These are phyloP conservation scores for Donacobius atricapilla DNA, from an alignment of 2,113 vertebrate genomes.

Conservation along the genomic window DNA sequence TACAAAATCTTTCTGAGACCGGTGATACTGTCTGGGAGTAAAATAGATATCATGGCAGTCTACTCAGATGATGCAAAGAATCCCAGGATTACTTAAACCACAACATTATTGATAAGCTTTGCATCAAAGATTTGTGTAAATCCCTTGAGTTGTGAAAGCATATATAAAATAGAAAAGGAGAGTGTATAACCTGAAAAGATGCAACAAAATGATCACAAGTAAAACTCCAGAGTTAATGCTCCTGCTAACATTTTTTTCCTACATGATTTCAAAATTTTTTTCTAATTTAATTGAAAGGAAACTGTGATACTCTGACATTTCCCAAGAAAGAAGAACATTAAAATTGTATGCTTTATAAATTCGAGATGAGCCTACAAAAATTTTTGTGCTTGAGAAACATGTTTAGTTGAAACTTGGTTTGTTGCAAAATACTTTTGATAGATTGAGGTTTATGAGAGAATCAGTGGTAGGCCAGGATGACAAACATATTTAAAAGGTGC, in stretches of 20 bases:
- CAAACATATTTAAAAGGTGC: not conserved
- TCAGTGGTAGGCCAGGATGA: not conserved
- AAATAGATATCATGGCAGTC: not conserved
- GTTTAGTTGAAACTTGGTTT: not conserved
- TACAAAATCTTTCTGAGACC: fast-evolving
- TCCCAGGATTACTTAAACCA: not conserved
- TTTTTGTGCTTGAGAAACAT: not conserved
- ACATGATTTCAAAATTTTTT: not conserved
- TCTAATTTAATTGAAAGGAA: not conserved
- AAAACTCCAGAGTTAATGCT: not conserved
- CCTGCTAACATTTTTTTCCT: not conserved
- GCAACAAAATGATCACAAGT: not conserved
- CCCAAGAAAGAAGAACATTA: not conserved
- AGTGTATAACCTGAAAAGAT: not conserved
- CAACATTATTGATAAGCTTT: not conserved
- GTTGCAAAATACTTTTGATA: not conserved
- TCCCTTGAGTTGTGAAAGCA: not conserved
- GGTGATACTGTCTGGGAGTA: not conserved
- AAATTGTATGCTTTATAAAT: not conserved
- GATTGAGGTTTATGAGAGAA: not conserved
- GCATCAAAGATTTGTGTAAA: not conserved
- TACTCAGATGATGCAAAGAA: not conserved
- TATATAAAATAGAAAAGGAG: not conserved
- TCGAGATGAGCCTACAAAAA: not conserved
- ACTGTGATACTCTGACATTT: not conserved